Percentiles rank a stretch among this genome's conserved stretches.
Conservation (phyloP, 2,797 vertebrate genomes). For the Melanotaenia boesemani region DNA sequence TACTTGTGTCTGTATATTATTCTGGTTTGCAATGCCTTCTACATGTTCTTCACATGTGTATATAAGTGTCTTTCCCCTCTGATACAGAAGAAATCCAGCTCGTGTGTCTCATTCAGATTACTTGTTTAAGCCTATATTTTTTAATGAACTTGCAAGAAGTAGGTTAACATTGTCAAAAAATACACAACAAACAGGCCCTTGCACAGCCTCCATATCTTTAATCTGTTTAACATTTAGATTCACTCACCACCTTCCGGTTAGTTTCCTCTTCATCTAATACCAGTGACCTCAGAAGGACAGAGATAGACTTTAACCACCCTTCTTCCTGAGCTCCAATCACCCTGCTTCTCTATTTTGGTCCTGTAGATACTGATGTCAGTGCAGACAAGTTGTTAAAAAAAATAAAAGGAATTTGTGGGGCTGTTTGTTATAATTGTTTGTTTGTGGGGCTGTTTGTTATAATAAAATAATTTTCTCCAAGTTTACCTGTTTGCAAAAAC, state of each 20-base stretch:
- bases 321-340: constrained; percentile 3
- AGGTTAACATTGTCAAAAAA: no score
- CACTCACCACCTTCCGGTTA: constrained; percentile 57
- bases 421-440: not conserved
- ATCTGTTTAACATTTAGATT: constrained; percentile 33
- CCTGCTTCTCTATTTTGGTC: not conserved
- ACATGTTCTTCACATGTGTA: not conserved
- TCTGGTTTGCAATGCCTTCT: not conserved
- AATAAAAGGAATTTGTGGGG: not conserved
- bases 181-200: no score
- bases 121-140: no score
- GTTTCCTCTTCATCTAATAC: constrained; percentile 19
- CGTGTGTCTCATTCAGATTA: no score
- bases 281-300: constrained; percentile 41
- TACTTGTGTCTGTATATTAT: not conserved
- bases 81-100: no score
- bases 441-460: not conserved
- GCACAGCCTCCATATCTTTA: not conserved
- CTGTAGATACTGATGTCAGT: not conserved
- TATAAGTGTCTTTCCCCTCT: not conserved
- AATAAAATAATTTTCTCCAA: not conserved
- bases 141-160: no score
- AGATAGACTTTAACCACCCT: constrained; percentile 14
- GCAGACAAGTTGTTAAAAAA: not conserved
- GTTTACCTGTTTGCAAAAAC: not conserved